Conservation (phyloP, 1,140 invertebrate genomes). For the Atopsyche davidsoni region DNA sequence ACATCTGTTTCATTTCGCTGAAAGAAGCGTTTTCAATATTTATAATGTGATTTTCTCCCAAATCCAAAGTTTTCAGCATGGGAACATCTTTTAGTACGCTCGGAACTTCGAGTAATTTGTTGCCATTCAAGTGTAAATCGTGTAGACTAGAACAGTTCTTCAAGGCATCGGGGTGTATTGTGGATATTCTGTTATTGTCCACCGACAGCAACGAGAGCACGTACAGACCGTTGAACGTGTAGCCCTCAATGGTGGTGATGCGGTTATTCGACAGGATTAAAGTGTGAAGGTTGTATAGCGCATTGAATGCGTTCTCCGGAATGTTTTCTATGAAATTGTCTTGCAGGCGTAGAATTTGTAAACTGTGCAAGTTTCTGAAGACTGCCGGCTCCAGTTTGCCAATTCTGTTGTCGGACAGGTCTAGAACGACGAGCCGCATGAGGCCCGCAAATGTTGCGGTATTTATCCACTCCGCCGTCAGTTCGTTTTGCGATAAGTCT, state of each 20-base stretch:
- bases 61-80: conserved; percentile 76
- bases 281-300: conserved; percentile 75
- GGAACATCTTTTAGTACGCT: conserved; percentile 73
- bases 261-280: conserved; percentile 82
- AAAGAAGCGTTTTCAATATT: conserved; percentile 78
- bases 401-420: conserved; percentile 76
- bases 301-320: conserved; percentile 75
- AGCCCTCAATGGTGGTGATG: conserved; percentile 67
- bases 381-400: conserved; percentile 70
- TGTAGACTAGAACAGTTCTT: conserved; percentile 78
- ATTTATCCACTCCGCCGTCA: conserved; percentile 83
- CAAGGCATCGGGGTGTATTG: conserved; percentile 72
- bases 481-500: conserved; percentile 79
- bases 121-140: conserved; percentile 84
- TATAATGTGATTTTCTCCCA: conserved; percentile 83
- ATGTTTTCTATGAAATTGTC: conserved; percentile 77
- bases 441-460: conserved; percentile 79
- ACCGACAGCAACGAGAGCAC: conserved; percentile 72
- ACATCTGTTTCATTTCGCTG: conserved; percentile 70
- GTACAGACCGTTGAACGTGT: conserved; percentile 71
- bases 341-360: conserved; percentile 76
- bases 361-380: conserved; percentile 72
- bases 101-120: conserved; percentile 78
- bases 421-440: conserved; percentile 70
- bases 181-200: conserved; percentile 76